Base-by-base conservation (phyloP, 2,797 vertebrate species). In the Sardinella longiceps region DNA sequence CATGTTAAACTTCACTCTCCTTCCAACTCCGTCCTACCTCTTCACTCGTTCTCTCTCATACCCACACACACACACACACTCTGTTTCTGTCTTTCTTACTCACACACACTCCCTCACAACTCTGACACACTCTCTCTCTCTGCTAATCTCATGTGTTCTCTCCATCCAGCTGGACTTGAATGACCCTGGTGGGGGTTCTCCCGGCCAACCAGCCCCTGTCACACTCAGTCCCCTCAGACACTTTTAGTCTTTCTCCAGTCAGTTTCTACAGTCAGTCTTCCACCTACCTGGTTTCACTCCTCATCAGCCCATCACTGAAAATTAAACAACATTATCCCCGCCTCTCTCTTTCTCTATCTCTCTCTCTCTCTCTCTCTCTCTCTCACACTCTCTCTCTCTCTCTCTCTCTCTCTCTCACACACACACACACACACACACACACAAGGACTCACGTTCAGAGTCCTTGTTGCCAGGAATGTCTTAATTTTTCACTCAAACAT, bases 91-190 rank as follows among this genome's bases (percentile, higher is more conserved):
- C 25, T 66, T 2, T 30, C 60, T 66, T 7, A 12, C 60, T 30
- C 60, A 12, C 60, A 28, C n/a, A 23, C 56, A 23, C 56, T 5
- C n/a, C 1, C 56, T 25, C 56, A 9, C 23, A 6, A 0, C 30
- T 84, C 50, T 25, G 50, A 56, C 11, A 87, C 82, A 77, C 1
- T 51, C 80, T 18, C 18, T 84, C 58, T 37, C 45, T 81, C 83
- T 46, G 25, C 23, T 25, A 25, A 7, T 45, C 2, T 53, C 11
- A 30, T 33, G 11, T 60, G 15, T 60, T 9, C 25, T 60, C 60
- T 33, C 28, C n/a, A n/a, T 43, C 43, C 60, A 66, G 60, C 2
- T 66, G 66, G 37, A 37, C 30, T 74, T 74, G 33, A 33, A 74
- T 74, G 66, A 18, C 30, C 66, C 30, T 5, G 5, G 3, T 37